Conservation (phyloP, 2,113 vertebrate genomes). For the Petrocephalus zakoni region DNA sequence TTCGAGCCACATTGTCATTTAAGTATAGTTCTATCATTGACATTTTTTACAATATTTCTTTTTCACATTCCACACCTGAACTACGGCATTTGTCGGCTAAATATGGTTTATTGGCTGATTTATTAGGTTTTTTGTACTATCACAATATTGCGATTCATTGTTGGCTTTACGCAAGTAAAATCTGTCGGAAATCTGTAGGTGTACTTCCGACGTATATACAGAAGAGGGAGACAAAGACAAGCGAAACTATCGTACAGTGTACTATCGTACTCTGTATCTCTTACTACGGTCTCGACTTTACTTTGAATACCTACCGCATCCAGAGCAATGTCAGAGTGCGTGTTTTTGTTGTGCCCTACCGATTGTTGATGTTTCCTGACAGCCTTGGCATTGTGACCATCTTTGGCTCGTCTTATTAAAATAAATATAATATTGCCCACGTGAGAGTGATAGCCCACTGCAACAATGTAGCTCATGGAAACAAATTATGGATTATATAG, state of each 20-base stretch:
- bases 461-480: not conserved
- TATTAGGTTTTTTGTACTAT: not conserved
- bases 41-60: not conserved
- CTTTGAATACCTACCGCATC: not conserved
- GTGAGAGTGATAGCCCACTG: not conserved
- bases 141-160: not conserved
- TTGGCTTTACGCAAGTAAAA: not conserved
- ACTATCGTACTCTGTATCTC: not conserved
- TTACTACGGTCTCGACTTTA: not conserved
- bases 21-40: not conserved
- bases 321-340: not conserved
- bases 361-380: too few species aligned
- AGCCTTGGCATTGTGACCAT: not conserved
- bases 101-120: not conserved
- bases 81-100: not conserved
- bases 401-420: not conserved
- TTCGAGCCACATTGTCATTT: not conserved
- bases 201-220: not conserved
- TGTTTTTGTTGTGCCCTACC: not conserved
- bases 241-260: not conserved
- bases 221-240: slow-evolving; percentile 15
- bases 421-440: not conserved
- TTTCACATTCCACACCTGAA: not conserved
- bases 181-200: not conserved
- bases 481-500: not conserved